Evolutionary conservation across 2,888 invertebrate genomes (phyloP).

Genomic region (Thymelicus lineola): DNA sequence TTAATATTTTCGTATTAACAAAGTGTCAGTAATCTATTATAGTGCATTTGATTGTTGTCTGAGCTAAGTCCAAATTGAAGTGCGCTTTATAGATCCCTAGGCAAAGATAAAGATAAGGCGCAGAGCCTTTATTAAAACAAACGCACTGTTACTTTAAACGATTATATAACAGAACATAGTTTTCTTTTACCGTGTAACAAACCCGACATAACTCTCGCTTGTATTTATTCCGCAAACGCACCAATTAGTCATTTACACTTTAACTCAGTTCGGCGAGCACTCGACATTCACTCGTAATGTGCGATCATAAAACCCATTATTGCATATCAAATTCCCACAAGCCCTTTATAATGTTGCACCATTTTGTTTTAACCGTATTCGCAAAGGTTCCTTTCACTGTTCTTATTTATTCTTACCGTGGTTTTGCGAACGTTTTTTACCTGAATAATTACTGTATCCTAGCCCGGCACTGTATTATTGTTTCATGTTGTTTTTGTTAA

Average conservation of each 20-base stretch:
- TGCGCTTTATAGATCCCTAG: no score
- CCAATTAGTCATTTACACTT: constrained; percentile 3
- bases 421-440: constrained; percentile 26
- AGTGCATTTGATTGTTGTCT: no score
- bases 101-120: no score
- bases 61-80: no score
- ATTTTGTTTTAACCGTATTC: constrained; percentile 28
- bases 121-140: no score
- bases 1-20: no score
- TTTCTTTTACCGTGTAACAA: neutral
- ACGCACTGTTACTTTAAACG: no score
- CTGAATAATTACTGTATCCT: constrained; percentile 32
- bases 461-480: constrained; percentile 6
- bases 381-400: constrained; percentile 11
- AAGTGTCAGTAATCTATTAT: no score
- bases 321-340: neutral
- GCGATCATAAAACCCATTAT: neutral
- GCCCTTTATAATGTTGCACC: constrained; percentile 11
- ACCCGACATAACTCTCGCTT: neutral
- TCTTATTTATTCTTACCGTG: constrained; percentile 1
- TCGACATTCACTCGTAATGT: neutral
- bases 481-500: constrained; percentile 29
- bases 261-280: neutral
- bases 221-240: constrained; percentile 1
- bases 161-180: neutral